Evolutionary conservation across 2,113 vertebrate genomes (phyloP), one percentile per base, ranked within the genome.

Genomic region (Tamias sibiricus): DNA sequence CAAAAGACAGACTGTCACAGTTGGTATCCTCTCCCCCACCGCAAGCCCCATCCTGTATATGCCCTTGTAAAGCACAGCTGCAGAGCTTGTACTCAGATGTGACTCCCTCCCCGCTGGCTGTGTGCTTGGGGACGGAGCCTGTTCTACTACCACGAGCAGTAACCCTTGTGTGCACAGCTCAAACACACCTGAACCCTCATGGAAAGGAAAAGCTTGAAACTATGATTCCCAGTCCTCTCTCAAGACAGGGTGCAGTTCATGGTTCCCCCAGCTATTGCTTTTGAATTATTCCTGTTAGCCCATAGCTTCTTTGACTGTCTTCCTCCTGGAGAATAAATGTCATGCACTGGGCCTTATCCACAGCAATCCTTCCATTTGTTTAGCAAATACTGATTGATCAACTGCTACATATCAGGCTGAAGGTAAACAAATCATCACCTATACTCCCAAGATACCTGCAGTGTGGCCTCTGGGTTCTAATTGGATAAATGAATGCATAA

Each of bases 341-440:
- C 84, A 40, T 47, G 47, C 9, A 17, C 35, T 69, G 76, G 69
- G 32, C 44, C 19, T 92, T 40, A 59, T 66, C 24, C 44, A 20
- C 76, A 35, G 35, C 76, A 92, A 92, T 76, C 69, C 32, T 82
- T 92, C 47, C 94, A 82, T 92, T 82, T 92, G 76, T 87, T 82
- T 95, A 88, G 84, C 69, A 83, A 92, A 82, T 35, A 88, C 17
- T 30, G 57, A 59, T 75, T 82, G 76, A 68, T 92, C 90, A 75
- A 47, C 57, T 76, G 76, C 37, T 92, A 82, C 47, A 35, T 20
- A 57, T 32, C 59, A 69, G 69, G 20, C 47, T 74, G 26, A 69
- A 62, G 22, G 44, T 37, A 75, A 95, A 47, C 94, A 75, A 74
- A 92, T 57, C 68, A 68, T n/a, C 57, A 66, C 83, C 37, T 40